Percentiles rank a stretch among this genome's conserved stretches.
Evolutionary conservation across 2,113 vertebrate genomes (phyloP).

Genomic region (Lipophrys pholis): DNA sequence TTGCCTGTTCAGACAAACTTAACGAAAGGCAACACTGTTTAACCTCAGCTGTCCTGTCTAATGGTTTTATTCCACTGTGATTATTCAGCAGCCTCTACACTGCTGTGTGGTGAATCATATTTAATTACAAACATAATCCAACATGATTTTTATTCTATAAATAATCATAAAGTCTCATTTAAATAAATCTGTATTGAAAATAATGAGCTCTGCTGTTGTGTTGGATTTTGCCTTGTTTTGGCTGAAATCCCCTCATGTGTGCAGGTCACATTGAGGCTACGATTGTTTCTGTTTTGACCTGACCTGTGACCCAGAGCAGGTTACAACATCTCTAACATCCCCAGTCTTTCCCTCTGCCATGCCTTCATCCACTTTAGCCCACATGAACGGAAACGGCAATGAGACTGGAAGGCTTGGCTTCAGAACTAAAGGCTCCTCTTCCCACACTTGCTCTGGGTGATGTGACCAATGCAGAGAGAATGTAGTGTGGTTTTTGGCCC

Average conservation of each 20-base stretch:
- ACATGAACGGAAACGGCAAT: conserved; percentile 23
- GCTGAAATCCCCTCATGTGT: background rate
- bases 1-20: background rate
- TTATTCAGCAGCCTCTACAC: background rate
- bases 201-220: background rate
- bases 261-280: background rate
- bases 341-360: conserved; percentile 9
- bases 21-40: background rate
- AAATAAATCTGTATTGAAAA: background rate
- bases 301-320: background rate
- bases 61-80: background rate
- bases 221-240: background rate
- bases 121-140: conserved; percentile 41
- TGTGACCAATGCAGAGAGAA: conserved; percentile 54
- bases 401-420: conserved; percentile 58
- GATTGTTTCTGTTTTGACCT: background rate
- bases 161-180: conserved; percentile 31
- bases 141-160: conserved; percentile 33
- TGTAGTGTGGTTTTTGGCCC: conserved; percentile 41
- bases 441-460: conserved; percentile 62
- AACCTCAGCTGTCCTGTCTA: background rate
- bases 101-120: conserved; percentile 8
- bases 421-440: conserved; percentile 58
- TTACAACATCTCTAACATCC: background rate
- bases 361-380: conserved; percentile 22